Percentiles rank a stretch among this genome's conserved stretches.
Conservation (phyloP, 2,113 vertebrate genomes). For the Cyrtonyx montezumae region DNA sequence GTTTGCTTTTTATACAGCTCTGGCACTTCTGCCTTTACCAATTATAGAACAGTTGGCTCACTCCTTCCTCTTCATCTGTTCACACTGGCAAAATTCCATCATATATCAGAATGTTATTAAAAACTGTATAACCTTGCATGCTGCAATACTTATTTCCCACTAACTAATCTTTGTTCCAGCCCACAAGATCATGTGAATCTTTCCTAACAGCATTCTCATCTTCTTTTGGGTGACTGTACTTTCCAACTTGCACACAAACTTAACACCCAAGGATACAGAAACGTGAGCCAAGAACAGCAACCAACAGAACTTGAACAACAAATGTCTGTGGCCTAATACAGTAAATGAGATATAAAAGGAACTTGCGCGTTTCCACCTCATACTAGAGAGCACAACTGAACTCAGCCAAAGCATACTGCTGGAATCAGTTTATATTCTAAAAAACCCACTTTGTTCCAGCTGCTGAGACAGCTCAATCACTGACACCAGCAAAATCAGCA, state of each 20-base stretch:
- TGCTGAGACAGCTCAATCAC: neutral
- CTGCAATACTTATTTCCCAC: neutral
- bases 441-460: neutral
- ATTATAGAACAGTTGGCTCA: neutral
- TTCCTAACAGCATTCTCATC: neutral
- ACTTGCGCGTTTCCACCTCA: neutral
- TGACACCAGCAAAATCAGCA: neutral
- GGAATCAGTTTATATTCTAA: neutral
- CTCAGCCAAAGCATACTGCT: neutral
- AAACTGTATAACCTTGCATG: neutral
- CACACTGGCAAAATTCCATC: neutral
- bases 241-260: neutral
- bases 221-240: neutral
- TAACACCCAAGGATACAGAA: neutral
- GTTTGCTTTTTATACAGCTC: neutral
- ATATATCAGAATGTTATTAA: neutral
- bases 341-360: neutral
- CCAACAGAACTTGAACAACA: neutral
- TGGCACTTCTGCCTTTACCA: neutral
- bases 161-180: neutral
- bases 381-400: neutral
- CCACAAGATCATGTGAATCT: neutral
- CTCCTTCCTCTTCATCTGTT: neutral
- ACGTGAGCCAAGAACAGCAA: neutral
- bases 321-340: fast-evolving